These are phyloP conservation scores for Patella ulyssiponensis DNA, from an alignment of 2,888 invertebrate genomes.

Conservation along the genomic window DNA sequence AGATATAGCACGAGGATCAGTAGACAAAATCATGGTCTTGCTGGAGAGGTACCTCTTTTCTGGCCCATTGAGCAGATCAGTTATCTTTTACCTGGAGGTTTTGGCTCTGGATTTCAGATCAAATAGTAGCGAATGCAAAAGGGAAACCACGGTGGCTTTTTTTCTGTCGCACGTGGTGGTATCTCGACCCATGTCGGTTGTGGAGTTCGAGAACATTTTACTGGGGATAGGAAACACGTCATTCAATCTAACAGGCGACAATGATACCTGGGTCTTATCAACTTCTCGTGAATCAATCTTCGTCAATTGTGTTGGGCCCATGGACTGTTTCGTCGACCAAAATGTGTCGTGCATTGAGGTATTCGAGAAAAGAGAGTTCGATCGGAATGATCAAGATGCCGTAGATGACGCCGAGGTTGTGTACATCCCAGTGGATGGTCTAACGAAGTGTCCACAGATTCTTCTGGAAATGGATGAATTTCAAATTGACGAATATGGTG, in stretches of 20 bases:
- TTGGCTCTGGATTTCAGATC: conserved; percentile 19
- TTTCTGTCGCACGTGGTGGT: too few relatives aligned
- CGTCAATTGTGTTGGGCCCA: not conserved
- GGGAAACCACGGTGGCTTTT: too few relatives aligned
- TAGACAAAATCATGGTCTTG: conserved; percentile 27
- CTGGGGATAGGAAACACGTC: too few relatives aligned
- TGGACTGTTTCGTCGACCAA: too few relatives aligned
- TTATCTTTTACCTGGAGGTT: conserved; percentile 28
- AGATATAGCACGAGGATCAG: conserved; percentile 18
- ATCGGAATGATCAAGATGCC: not conserved
- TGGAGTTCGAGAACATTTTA: too few relatives aligned
- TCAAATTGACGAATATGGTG: not conserved
- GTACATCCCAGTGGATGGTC: conserved; percentile 24
- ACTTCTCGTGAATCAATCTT: conserved; percentile 24
- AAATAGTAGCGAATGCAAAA: too few relatives aligned
- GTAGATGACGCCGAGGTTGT: not conserved
- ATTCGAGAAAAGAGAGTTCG: not conserved
- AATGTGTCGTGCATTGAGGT: too few relatives aligned
- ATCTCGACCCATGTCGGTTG: too few relatives aligned
- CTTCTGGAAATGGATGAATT: conserved; percentile 27
- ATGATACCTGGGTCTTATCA: conserved; percentile 26
- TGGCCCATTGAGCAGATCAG: not conserved
- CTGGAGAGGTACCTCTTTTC: conserved; percentile 28
- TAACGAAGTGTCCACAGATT: conserved; percentile 30
- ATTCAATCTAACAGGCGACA: conserved; percentile 31